Evolutionary conservation across 1,140 invertebrate species (phyloP), one percentile per base, ranked within the genome.

Genomic region (Drosophila lacertosa): DNA sequence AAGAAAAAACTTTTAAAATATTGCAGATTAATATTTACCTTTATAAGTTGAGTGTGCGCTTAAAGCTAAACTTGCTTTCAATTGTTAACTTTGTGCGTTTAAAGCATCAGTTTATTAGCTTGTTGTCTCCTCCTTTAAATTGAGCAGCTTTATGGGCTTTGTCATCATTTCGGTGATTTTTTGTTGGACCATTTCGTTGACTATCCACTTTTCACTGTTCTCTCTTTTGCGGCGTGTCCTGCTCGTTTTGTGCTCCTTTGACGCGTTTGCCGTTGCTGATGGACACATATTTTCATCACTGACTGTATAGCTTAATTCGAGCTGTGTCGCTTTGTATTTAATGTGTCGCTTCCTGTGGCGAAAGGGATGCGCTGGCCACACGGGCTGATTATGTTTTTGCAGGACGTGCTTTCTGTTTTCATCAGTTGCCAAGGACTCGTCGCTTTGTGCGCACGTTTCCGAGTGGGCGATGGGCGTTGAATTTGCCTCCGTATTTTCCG

Each of bases 161-260:
- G 7, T 53, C 77, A 72, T 81, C 67, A 79, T 79, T 35, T 72
- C 64, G 0, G 68, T 51, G 7, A 73, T 48, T 63, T 76, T 51
- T 3, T 32, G 35, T 29, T 63, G 37, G 6, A 73, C 37, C 7
- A 37, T 11, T n/a, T 68, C 18, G 10, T 47, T 68, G 6, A 10
- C 40, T 37, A 33, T 37, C 50, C 42, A 65, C 20, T 4, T 26
- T 16, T 54, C 6, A 4, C n/a, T 55, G 11, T 16, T 15, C 32
- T 45, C 42, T 6, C 6, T 50, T 2, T 16, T 13, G 1, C 4
- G 18, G 0, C 4, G 13, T 3, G 3, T 15, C 10, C 1, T 10
- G 3, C 4, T 26, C 6, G 16, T 42, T 13, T 32, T 51, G 4
- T 5, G 20, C 20, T 16, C 4, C n/a, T 32, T 35, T 13, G 32